phyloP scores from a whole-genome alignment of 2,797 vertebrate species.

The Protonibea diacanthus region DNA sequence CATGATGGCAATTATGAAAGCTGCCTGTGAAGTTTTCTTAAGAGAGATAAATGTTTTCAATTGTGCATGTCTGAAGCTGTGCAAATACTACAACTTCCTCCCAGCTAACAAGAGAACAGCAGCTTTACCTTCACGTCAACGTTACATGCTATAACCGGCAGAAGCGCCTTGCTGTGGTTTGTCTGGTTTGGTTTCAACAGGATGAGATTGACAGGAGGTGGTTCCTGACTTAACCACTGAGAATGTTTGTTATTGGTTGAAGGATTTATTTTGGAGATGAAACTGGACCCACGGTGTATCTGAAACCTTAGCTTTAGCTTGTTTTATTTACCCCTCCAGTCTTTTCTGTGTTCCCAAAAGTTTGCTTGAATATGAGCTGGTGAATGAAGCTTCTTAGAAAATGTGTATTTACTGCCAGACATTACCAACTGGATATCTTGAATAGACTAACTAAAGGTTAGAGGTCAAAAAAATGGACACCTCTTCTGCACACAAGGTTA shows the following conservation, averaged over 20 bases:
- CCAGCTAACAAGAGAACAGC: neutral
- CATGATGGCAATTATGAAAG: too few species aligned
- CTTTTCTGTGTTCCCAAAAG: conserved; percentile 28
- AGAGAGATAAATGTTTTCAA: neutral
- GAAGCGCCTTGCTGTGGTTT: conserved; percentile 21
- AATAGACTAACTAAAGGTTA: too few species aligned
- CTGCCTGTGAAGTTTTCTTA: too few species aligned
- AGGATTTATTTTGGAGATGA: conserved; percentile 47
- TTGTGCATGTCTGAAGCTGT: neutral
- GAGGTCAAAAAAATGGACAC: neutral
- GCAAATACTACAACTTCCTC: neutral
- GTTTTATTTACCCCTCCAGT: conserved; percentile 32
- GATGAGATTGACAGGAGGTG: conserved; percentile 30
- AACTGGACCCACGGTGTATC: conserved; percentile 25
- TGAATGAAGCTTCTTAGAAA: conserved; percentile 17
- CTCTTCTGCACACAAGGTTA: neutral
- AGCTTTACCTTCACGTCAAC: neutral
- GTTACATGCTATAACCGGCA: conserved; percentile 2
- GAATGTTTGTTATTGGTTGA: conserved; percentile 46
- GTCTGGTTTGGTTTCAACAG: conserved; percentile 30
- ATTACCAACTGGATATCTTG: neutral
- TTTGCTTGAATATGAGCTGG: neutral
- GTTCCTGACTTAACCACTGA: conserved; percentile 31
- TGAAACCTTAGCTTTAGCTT: conserved; percentile 28
- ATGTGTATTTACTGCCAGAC: conserved; percentile 3